phyloP scores from a whole-genome alignment of 2,797 vertebrate genomes.

The Pantherophis vulpinus region DNA sequence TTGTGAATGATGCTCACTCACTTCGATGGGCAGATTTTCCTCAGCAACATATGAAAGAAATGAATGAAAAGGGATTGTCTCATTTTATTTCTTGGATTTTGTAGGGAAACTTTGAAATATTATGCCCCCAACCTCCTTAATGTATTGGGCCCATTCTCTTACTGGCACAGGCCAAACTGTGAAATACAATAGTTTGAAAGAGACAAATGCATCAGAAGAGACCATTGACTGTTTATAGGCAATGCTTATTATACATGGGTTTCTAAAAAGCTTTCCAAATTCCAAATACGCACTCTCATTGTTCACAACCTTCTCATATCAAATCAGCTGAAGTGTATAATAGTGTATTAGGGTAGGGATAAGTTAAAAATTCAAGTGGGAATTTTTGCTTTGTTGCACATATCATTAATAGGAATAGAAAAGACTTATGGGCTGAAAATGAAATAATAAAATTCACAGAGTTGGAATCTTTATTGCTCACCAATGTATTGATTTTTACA shows the following conservation, averaged over 20 bases:
- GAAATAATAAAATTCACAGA: constrained; percentile 5
- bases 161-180: background rate
- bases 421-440: constrained; percentile 32
- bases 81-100: background rate
- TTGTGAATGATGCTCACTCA: background rate
- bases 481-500: constrained; percentile 16
- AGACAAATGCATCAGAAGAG: background rate
- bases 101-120: background rate
- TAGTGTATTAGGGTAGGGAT: constrained; percentile 17
- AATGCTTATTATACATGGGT: background rate
- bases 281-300: constrained; percentile 18
- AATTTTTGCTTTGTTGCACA: constrained; percentile 27
- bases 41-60: background rate
- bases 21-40: background rate
- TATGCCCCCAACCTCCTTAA: background rate
- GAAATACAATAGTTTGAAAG: background rate
- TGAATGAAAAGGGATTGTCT: background rate
- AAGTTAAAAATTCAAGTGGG: constrained; percentile 19
- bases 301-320: constrained; percentile 13
- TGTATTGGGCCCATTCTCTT: background rate
- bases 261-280: background rate
- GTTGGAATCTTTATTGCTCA: background rate
- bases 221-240: background rate
- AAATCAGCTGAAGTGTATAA: constrained; percentile 1
- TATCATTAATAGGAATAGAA: constrained; percentile 31